A percentile compares a stretch with the other conserved stretches of the same genome.
Evolutionary conservation across 1,140 invertebrate genomes (phyloP).

Genomic region (Stenopsyche tienmushanensis): DNA sequence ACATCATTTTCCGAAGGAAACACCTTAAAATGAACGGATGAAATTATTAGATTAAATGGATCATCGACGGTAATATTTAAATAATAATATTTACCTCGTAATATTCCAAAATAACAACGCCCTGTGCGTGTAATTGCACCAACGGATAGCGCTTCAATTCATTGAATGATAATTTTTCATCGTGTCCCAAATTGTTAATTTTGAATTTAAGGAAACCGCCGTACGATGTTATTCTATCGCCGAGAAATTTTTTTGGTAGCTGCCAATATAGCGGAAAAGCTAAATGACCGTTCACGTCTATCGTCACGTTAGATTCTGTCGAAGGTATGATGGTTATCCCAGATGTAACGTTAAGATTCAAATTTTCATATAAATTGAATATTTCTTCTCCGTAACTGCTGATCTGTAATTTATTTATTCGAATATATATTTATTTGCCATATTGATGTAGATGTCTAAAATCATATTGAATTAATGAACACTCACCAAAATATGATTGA

Average conservation of each 20-base stretch:
- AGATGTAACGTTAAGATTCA: conserved; percentile 57
- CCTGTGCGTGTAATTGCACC: conserved; percentile 81
- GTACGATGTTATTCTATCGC: conserved; percentile 89
- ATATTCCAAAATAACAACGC: conserved; percentile 75
- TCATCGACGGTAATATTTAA: neutral
- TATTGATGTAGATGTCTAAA: conserved; percentile 1
- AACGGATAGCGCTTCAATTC: conserved; percentile 67
- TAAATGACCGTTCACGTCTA: conserved; percentile 65
- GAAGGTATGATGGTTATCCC: conserved; percentile 68
- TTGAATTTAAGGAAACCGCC: conserved; percentile 85
- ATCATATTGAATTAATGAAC: conserved; percentile 22
- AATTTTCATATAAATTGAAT: conserved; percentile 44
- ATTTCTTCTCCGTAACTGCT: conserved; percentile 46
- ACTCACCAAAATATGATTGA: conserved; percentile 36
- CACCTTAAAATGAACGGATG: conserved; percentile 40
- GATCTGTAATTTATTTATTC: conserved; percentile 44
- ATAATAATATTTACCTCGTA: conserved; percentile 66
- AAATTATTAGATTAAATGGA: conserved; percentile 21
- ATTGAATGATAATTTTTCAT: conserved; percentile 59
- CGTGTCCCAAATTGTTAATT: conserved; percentile 66
- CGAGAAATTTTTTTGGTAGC: conserved; percentile 78
- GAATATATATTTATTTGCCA: conserved; percentile 12
- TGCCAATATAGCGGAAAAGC: conserved; percentile 84
- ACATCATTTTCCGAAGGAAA: conserved; percentile 45
- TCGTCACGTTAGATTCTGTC: conserved; percentile 63